phyloP scores from a whole-genome alignment of 2,113 vertebrate species.

The Mormyrus lacerda region DNA sequence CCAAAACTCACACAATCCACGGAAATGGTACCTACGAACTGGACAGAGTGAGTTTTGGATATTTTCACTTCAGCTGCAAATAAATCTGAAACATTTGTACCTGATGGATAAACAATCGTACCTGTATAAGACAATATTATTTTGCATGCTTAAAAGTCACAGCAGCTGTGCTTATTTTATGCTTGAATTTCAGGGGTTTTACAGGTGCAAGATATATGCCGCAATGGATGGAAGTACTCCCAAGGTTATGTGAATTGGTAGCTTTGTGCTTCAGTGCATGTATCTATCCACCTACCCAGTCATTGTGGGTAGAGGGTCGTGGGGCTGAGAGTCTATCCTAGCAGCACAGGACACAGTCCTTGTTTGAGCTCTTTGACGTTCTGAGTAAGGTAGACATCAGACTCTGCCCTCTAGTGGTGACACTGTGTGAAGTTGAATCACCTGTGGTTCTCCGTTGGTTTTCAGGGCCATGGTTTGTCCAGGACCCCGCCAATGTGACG shows the following conservation, averaged over 20 bases:
- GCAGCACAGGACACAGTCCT: not conserved
- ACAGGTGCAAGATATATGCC: not conserved
- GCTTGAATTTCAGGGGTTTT: not conserved
- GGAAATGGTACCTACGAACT: not conserved
- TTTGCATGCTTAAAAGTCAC: not conserved
- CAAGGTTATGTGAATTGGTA: not conserved
- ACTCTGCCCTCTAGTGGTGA: not conserved
- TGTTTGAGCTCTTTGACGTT: not conserved
- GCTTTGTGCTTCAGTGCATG: not conserved
- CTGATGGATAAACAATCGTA: not conserved
- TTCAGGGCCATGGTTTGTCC: slow-evolving; percentile 55
- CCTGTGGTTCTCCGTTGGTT: not conserved
- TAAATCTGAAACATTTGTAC: not conserved
- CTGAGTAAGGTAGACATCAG: not conserved
- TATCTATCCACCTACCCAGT: not conserved
- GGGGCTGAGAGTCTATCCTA: not conserved
- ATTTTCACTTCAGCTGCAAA: not conserved
- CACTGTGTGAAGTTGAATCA: not conserved
- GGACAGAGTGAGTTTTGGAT: not conserved
- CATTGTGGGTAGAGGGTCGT: not conserved
- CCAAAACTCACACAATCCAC: not conserved
- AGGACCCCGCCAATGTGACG: slow-evolving; percentile 59
- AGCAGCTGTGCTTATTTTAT: not conserved
- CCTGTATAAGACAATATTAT: not conserved
- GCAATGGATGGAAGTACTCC: not conserved